Base-by-base conservation (phyloP, 2,888 invertebrate species). In the Gerris lacustris region DNA sequence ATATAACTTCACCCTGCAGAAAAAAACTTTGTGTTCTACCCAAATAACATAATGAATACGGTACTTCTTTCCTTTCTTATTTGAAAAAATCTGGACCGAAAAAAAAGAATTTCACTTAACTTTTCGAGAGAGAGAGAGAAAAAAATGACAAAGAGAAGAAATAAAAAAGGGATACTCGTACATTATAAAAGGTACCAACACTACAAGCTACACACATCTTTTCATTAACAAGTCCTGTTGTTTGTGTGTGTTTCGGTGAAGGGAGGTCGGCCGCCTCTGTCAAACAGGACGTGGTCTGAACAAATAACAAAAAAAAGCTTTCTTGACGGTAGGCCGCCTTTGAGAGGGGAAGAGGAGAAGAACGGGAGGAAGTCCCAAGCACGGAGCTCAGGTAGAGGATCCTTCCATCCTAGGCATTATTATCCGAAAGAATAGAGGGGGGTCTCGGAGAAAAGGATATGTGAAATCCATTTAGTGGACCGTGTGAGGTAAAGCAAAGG, bases 261-360 rank as follows among this genome's bases (percentile, higher is more conserved):
- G 9, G 55, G 9, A 11, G 55, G 55, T 55, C 15, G 9, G 9
- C 55, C 11, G 55, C 15, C 55, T 55, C 55, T 55, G 55, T 55
- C 55, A 55, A 55, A 55, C 9, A 55, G 31, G 15, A 55, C 9
- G 55, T 55, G 9, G 9, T 55, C 15, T 55, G 55, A 55, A 55
- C 55, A 55, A 55, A 55, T 55, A 55, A 15, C 9, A 11, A 55
- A 55, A 55, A 55, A 55, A 55, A 55, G 55, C 31, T 31, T 55
- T 55, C 55, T 55, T 55, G 55, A 55, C 55, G 55, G 55, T 55
- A 55, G 55, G 55, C 55, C 55, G 55, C 55, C 55, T 55, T 55
- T 55, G 55, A 55, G 55, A 15, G 15, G 55, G 9, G 9, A 55
- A 11, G 15, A 55, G 55, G 15, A 55, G 55, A 55, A 55, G 15